phyloP scores from a whole-genome alignment of 2,797 vertebrate species.

The Heliangelus exortis region DNA sequence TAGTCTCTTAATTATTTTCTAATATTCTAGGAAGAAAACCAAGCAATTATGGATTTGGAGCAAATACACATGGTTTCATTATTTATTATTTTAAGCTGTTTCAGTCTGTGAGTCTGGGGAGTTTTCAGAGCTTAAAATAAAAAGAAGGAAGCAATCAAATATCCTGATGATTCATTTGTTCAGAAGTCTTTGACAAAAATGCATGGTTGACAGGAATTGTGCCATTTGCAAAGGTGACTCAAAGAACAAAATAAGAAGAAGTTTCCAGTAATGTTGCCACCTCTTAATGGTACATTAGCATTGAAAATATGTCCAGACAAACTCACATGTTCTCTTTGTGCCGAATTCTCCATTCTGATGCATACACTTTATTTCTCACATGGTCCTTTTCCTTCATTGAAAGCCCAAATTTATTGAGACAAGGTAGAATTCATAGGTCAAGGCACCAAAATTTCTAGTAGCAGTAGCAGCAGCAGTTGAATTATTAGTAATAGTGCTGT shows the following conservation, averaged over 20 bases:
- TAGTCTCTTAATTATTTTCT: constrained; percentile 32
- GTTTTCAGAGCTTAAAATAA: constrained; percentile 44
- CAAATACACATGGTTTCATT: background rate
- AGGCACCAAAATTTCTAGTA: background rate
- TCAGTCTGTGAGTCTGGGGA: constrained; percentile 8
- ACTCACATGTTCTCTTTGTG: background rate
- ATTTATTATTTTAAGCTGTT: constrained; percentile 28
- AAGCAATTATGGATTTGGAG: constrained; percentile 24
- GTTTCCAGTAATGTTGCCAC: background rate
- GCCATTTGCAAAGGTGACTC: constrained; percentile 42
- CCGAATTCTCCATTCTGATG: background rate
- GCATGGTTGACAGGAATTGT: background rate
- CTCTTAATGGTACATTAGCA: background rate
- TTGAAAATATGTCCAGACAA: background rate
- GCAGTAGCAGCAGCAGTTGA: background rate
- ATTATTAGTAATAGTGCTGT: background rate
- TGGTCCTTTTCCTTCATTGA: background rate
- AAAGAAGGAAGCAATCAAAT: constrained; percentile 43
- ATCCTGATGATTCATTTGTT: constrained; percentile 45
- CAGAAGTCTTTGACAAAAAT: background rate
- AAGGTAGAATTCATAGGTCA: background rate
- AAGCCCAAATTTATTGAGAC: background rate
- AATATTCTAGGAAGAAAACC: constrained; percentile 45
- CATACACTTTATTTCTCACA: background rate
- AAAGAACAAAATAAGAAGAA: background rate